Evolutionary conservation across 2,113 vertebrate genomes (phyloP), one percentile per base, ranked within the genome.

Genomic region (Ploceus nigricollis): DNA sequence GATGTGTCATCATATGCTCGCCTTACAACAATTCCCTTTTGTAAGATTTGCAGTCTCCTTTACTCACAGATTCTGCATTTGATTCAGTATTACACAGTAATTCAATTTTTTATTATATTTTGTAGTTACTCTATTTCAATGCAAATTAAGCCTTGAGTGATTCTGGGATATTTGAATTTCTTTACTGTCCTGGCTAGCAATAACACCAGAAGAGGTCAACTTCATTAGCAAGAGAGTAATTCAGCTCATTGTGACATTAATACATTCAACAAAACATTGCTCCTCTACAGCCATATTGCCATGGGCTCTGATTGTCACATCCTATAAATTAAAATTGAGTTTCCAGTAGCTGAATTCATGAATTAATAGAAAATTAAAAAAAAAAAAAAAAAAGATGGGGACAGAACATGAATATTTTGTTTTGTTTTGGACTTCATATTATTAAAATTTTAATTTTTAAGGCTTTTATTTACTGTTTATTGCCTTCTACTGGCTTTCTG

Each of bases 171-270:
- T 65, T 27, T 82, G 6, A 76, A 82, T 90, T 89, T 91, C 42
- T 90, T 64, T 73, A 13, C 47, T 94, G 12, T 39, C 25, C 48
- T 75, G 39, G 10, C 47, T 70, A 82, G 18, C 28, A 64, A 40
- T 82, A 87, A 81, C 51, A 94, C 82, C 68, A 81, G 60, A 58
- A 83, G 58, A 92, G 68, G 72, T 83, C 76, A 91, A 47, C 60
- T 82, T 89, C 40, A 78, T 94, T 87, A 95, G 12, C 17, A 88
- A 71, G 28, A 89, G 33, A 78, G 42, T 78, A 78, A 90, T 86
- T 87, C 79, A 86, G 77, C 50, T 94, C 90, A 90, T 77, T 56
- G 24, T 73, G 80, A 92, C 85, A 75, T 37, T 89, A 95, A 94
- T 85, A 51, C 23, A 90, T 95, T 90, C 89, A 93, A 73, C 5